Evolutionary conservation across 2,888 invertebrate species (phyloP), one percentile per base, ranked within the genome.

Genomic region (Cerceris rybyensis): DNA sequence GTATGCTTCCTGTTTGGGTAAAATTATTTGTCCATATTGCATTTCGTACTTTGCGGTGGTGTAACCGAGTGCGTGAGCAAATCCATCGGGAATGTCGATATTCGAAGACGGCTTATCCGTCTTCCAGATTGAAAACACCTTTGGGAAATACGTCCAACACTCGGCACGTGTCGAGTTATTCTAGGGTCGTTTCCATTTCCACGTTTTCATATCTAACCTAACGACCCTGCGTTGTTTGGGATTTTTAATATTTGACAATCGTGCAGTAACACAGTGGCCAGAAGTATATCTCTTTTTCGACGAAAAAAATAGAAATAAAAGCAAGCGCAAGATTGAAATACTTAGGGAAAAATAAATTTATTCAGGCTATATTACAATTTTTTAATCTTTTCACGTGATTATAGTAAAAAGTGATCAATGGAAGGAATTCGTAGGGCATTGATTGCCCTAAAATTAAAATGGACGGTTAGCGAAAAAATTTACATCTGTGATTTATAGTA

Each of bases 141-240:
- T 59, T 66, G 85, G 81, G 85, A 85, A 83, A 85, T 85, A 79
- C 80, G 75, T 81, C 71, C 71, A 41, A 68, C 52, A 50, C 39
- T 55, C 42, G 71, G 61, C 70, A 72, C 73, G 79, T 70, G 74
- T 50, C 72, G 52, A 74, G 57, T 57, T 69, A 72, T 52, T 75
- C 54, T 41, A 57, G 50, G 57, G 61, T 74, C 73, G 77, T 73
- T 73, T 69, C 77, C 50, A 73, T 75, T 80, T 77, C 58, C 52
- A 65, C 70, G 64, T 41, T 61, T 52, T n/a, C 59, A 66, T n/a
- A 39, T 49, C 11, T 61, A 28, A 39, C 60, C 52, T 61, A 52
- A 72, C 55, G 54, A 16, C 16, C 39, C 58, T 50, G 66, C 28
- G 42, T 61, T 17, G 43, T 14, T 14, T 7, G 43, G 0, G 11